Base-by-base conservation (phyloP, 2,888 invertebrate genomes). In the Iselma pallidipennis region DNA sequence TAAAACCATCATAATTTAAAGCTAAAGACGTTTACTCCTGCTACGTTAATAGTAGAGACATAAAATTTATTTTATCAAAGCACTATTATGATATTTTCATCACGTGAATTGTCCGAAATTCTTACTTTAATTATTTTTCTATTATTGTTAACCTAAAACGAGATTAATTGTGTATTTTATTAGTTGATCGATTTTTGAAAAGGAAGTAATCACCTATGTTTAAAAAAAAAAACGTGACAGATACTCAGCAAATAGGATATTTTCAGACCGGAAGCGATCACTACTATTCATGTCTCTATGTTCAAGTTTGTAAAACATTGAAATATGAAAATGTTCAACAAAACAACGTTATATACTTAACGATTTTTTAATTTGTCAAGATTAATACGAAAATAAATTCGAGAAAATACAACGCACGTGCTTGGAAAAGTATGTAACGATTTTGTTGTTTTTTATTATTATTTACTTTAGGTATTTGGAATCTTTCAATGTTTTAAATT, bases 221-320 rank as follows among this genome's bases (percentile, higher is more conserved):
- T 63, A 63, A 12, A 12, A 52, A 62, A 5, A 42, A 42, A 42
- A 19, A 42, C 16, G 19, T 57, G 61, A 61, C 61, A 61, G 61
- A 61, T 52, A 48, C 29, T 37, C 12, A 45, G 56, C 42, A 42
- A 42, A 42, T 42, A 52, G 52, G 57, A 33, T 73, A 71, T 77
- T 77, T 77, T 74, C 59, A 71, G 76, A 74, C 72, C 78, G 77
- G 77, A 78, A 78, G 74, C 70, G 61, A 65, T 64, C 70, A 69
- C 72, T n/a, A n/a, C n/a, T 68, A 74, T 67, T 42, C 42, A 9
- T 19, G 42, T 42, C 16, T 42, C 42, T 42, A 42, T 42, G 70
- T 70, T n/a, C 71, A 68, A 74, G 74, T 75, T 75, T 74, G 72
- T 76, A 42, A 42, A 42, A 42, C 42, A 42, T 19, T 42, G 42